Conservation (phyloP, 2,797 vertebrate species). For the Spinus pinus region DNA sequence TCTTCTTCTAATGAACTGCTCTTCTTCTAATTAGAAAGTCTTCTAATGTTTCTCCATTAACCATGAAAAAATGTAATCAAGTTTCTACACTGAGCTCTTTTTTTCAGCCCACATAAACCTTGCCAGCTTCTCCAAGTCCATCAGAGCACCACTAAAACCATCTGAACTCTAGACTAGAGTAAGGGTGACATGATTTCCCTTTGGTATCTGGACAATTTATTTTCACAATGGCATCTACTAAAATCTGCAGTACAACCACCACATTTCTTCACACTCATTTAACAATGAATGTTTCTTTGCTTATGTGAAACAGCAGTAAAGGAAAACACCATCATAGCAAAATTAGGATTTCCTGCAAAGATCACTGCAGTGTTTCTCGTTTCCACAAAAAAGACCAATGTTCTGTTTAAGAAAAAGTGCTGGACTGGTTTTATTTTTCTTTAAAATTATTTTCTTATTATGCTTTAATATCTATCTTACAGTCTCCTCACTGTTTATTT, state of each 20-base stretch:
- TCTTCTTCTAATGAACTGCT: background rate
- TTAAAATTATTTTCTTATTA: slow-evolving; percentile 34
- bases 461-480: slow-evolving; percentile 32
- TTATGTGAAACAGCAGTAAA: background rate
- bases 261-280: slow-evolving; percentile 22
- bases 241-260: background rate
- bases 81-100: background rate
- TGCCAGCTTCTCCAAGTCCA: background rate
- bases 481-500: slow-evolving; percentile 60
- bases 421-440: slow-evolving; percentile 15
- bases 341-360: background rate
- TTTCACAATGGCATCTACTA: slow-evolving; percentile 19
- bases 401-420: slow-evolving; percentile 8
- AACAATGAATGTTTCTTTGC: slow-evolving; percentile 12
- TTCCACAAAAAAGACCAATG: slow-evolving; percentile 21
- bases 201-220: background rate
- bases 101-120: background rate
- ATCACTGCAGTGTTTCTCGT: background rate
- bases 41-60: background rate
- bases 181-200: background rate
- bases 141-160: background rate
- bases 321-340: background rate
- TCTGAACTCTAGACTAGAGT: background rate
- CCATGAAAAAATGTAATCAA: background rate
- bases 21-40: background rate